A percentile compares a stretch with the other conserved stretches of the same genome.
phyloP scores from a whole-genome alignment of 2,113 vertebrate genomes.

The Brachypteracias leptosomus region DNA sequence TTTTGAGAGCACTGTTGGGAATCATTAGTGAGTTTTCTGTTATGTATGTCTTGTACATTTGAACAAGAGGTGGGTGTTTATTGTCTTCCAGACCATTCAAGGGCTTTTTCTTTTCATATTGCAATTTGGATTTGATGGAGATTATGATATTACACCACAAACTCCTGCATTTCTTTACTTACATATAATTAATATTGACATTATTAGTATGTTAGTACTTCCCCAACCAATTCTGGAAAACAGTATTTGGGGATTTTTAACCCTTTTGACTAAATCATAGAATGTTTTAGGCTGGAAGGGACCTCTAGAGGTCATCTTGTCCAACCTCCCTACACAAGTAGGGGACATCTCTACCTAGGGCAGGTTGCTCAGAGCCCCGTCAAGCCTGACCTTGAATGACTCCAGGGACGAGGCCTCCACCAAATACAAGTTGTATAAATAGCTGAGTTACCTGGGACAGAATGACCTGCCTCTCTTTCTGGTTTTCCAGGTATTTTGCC shows the following conservation, averaged over 20 bases:
- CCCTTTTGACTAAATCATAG: not conserved
- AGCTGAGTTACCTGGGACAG: not conserved
- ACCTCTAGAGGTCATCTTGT: no score
- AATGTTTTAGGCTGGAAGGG: no score
- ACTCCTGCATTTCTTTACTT: not conserved
- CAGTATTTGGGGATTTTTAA: not conserved
- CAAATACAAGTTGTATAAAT: no score
- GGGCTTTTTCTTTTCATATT: not conserved
- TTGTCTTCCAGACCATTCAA: not conserved
- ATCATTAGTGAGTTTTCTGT: not conserved
- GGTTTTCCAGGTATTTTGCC: constrained; percentile 81
- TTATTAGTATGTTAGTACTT: not conserved
- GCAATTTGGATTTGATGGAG: not conserved
- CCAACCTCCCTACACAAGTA: no score
- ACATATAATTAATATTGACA: not conserved
- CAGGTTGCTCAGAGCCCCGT: no score
- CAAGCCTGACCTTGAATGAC: no score
- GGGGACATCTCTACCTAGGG: no score
- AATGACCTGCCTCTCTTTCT: not conserved
- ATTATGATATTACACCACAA: not conserved
- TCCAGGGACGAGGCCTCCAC: no score
- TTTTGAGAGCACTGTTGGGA: not conserved
- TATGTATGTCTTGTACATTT: not conserved
- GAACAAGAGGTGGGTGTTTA: not conserved
- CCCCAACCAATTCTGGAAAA: not conserved